These are phyloP conservation scores for Grammomys surdaster DNA, from an alignment of 2,113 vertebrate genomes.

Conservation along the genomic window DNA sequence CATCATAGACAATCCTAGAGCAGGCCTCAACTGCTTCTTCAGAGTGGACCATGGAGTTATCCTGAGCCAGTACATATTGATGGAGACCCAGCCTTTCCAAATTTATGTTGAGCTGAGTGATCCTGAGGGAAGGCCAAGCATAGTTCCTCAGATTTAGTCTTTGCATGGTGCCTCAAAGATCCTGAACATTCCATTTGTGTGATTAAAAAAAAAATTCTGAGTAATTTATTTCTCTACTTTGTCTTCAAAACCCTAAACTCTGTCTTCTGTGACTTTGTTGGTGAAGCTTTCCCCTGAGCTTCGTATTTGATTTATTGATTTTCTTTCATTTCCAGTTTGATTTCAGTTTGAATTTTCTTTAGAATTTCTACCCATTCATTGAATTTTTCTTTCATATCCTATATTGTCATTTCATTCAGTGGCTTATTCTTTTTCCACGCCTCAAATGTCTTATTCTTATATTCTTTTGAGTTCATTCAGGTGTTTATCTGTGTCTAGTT, in stretches of 20 bases:
- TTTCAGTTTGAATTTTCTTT: not conserved
- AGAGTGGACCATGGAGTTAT: not conserved
- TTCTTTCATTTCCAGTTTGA: not conserved
- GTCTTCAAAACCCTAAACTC: not conserved
- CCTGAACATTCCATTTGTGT: not conserved
- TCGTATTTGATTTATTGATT: not conserved
- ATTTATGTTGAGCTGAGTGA: not conserved
- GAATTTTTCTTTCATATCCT: not conserved
- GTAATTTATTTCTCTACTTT: not conserved
- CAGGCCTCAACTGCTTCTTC: not conserved
- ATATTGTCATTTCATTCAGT: not conserved
- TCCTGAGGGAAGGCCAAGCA: not conserved
- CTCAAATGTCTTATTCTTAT: not conserved
- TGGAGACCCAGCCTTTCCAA: not conserved
- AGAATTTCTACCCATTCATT: not conserved
- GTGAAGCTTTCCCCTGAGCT: not conserved
- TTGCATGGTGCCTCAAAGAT: not conserved
- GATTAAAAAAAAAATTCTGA: not conserved
- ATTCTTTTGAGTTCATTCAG: not conserved
- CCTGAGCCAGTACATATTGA: too few relatives aligned
- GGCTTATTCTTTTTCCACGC: not conserved
- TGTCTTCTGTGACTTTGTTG: not conserved
- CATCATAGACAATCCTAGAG: not conserved
- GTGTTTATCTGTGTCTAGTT: not conserved
- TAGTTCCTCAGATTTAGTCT: not conserved